phyloP scores from a whole-genome alignment of 2,797 vertebrate genomes.

The Gymnothorax javanicus region DNA sequence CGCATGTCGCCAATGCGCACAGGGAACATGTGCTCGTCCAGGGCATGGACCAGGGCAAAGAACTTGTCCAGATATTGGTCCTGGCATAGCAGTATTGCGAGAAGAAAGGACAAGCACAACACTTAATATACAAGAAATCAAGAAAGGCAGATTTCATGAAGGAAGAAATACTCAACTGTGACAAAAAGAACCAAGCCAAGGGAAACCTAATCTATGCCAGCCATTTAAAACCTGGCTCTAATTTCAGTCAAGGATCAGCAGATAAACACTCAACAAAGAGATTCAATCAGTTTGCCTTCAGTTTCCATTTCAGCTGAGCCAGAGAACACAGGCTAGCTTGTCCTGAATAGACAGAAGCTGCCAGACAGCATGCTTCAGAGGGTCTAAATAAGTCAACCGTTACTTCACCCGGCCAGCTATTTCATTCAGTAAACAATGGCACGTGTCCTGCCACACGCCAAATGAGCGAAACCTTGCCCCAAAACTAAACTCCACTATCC shows the following conservation, averaged over 20 bases:
- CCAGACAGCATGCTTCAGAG: not conserved
- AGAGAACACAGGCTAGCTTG: not conserved
- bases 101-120: not conserved
- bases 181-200: not conserved
- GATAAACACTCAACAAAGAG: not conserved
- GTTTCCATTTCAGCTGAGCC: not conserved
- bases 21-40: conserved; percentile 98
- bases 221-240: not conserved
- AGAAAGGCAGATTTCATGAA: not conserved
- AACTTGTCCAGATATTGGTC: conserved; percentile 98
- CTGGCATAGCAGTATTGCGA: conserved; percentile 58
- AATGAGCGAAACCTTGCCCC: not conserved
- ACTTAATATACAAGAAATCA: not conserved
- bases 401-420: not conserved
- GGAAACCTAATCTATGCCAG: not conserved
- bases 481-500: not conserved
- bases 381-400: not conserved
- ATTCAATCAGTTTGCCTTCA: not conserved
- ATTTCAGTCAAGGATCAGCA: not conserved
- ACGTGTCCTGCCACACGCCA: not conserved
- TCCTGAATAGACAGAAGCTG: not conserved
- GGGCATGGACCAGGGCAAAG: conserved; percentile 94
- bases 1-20: conserved; percentile 97
- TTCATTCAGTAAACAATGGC: not conserved
- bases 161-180: not conserved